Base-by-base conservation (phyloP, 2,113 vertebrate genomes). In the Solea solea region DNA sequence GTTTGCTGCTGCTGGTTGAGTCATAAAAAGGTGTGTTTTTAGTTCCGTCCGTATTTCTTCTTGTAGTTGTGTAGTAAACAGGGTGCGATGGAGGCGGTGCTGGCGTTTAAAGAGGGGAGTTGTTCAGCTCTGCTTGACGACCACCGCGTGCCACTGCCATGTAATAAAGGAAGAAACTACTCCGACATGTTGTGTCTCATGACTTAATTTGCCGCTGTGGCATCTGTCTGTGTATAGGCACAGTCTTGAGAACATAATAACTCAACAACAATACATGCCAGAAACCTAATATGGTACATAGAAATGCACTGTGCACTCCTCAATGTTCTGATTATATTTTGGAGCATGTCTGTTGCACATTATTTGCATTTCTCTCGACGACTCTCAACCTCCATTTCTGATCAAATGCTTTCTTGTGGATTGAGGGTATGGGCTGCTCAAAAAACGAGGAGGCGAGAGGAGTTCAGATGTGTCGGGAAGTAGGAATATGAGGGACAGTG, bases 241-340 rank as follows among this genome's bases (percentile, higher is more conserved):
- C 69, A 59, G 69, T 66, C 46, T 65, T 49, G 64, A 78, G 42
- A 70, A 67, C 64, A 82, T 63, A 75, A 75, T 75, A 70, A 69
- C 46, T 78, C 56, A 70, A 66, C 60, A 79, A 73, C 72, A 77
- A 76, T 72, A 55, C 76, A 72, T 80, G 69, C 63, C 81, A 78
- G 40, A 75, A 86, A 78, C 60, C 48, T 64, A 61, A 81, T 34
- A 34, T n/a, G 28, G 28, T 54, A 74, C 60, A 12, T 58, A 44
- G 51, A 77, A 76, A 75, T 54, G 54, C 75, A 62, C 42, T 40
- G 1, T 13, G 56, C 67, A 49, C 41, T 60, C 28, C 44, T 71
- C 39, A n/a, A 78, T 82, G 71, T 78, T 81, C 61, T 74, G 80
- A 81, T 83, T 81, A 78, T 46, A 76, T 76, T 71, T 69, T 65